A percentile compares a stretch with the other conserved stretches of the same genome.
phyloP scores from a whole-genome alignment of 2,888 invertebrate genomes.

The Drosophila mimica region DNA sequence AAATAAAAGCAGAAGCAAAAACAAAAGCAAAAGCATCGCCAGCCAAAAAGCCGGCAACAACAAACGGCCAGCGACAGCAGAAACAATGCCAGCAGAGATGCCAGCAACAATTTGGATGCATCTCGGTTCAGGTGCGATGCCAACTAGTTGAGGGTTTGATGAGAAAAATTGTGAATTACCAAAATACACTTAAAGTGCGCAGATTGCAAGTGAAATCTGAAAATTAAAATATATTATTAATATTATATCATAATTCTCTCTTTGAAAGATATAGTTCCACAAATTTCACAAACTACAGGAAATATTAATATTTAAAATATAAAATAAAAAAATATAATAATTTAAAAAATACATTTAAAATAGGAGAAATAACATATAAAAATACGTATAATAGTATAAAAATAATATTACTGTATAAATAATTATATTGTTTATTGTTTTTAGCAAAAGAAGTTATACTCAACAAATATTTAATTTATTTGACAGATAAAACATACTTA shows the following conservation, averaged over 20 bases:
- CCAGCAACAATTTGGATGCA: slow-evolving; percentile 59
- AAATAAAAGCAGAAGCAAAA: neutral
- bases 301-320: neutral
- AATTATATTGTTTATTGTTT: neutral
- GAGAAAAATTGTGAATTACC: neutral
- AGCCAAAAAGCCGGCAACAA: slow-evolving; percentile 77
- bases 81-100: slow-evolving; percentile 24
- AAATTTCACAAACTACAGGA: neutral
- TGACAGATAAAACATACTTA: neutral
- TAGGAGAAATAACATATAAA: neutral
- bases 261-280: neutral
- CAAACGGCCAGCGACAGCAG: slow-evolving; percentile 30
- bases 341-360: neutral
- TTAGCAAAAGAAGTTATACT: neutral
- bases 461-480: neutral
- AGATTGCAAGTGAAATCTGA: neutral
- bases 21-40: slow-evolving; percentile 44
- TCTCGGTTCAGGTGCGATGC: slow-evolving; percentile 40
- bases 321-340: neutral
- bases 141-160: neutral
- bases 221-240: neutral
- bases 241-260: neutral
- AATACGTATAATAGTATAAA: neutral
- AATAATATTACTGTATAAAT: neutral
- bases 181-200: neutral